Conservation (phyloP, 2,113 vertebrate genomes). For the Hemibates koningsi region DNA sequence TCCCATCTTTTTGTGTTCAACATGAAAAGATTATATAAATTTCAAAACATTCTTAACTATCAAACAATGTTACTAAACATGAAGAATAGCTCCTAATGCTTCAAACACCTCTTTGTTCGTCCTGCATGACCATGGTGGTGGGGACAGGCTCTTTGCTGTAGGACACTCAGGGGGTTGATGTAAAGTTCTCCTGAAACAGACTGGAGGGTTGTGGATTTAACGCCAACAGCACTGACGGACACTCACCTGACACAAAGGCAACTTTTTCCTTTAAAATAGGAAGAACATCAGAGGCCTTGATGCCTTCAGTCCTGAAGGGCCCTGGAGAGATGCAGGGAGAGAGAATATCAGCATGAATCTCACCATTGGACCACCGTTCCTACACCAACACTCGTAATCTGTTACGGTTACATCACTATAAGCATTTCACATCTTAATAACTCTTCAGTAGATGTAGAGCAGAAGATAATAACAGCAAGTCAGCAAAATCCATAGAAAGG, state of each 20-base stretch:
- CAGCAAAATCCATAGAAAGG: conserved; percentile 1
- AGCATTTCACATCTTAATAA: background rate
- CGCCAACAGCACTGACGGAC: background rate
- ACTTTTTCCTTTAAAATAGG: conserved; percentile 97
- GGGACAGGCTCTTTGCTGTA: background rate
- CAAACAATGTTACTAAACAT: background rate
- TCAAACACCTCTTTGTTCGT: background rate
- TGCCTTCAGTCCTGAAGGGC: conserved; percentile 89
- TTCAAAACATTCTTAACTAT: background rate
- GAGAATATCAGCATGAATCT: conserved; percentile 36
- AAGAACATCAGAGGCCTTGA: conserved; percentile 95
- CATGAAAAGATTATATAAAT: background rate
- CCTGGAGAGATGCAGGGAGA: conserved; percentile 66
- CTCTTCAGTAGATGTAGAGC: background rate
- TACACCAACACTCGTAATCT: background rate
- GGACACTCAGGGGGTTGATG: background rate
- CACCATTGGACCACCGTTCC: conserved; percentile 64
- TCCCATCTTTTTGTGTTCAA: background rate
- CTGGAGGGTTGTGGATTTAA: background rate
- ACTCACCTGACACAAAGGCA: conserved; percentile 96
- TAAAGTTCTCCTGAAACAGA: background rate
- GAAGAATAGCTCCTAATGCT: accelerated
- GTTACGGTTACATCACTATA: background rate
- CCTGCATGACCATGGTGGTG: background rate
- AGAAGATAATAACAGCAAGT: background rate